Conservation (phyloP, 2,888 invertebrate genomes). For the Meta bourneti region DNA sequence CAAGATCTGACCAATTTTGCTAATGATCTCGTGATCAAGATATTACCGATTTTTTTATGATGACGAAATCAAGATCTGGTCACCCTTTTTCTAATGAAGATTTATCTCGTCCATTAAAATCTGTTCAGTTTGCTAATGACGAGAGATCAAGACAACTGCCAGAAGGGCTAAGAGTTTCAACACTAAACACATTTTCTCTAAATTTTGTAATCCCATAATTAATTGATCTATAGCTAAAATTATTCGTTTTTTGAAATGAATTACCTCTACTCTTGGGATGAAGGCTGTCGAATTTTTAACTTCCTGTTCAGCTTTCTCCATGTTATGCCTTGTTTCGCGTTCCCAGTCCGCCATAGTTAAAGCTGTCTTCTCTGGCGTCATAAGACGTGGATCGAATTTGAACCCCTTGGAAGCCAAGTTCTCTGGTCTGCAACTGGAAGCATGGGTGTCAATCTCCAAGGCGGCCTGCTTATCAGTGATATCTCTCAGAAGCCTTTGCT, state of each 20-base stretch:
- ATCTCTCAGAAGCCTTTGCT: constrained; percentile 64
- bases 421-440: constrained; percentile 56
- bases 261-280: constrained; percentile 63
- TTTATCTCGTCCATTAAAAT: too few relatives aligned
- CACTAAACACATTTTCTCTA: background rate
- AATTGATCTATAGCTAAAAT: background rate
- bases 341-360: constrained; percentile 73
- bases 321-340: constrained; percentile 63
- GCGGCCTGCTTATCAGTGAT: constrained; percentile 69
- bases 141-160: too few relatives aligned
- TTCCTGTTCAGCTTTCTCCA: constrained; percentile 66
- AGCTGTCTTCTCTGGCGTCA: constrained; percentile 53
- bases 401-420: constrained; percentile 37
- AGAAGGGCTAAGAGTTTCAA: background rate
- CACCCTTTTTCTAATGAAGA: too few relatives aligned
- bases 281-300: constrained; percentile 53
- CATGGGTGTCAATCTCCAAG: constrained; percentile 66
- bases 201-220: background rate
- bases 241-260: background rate
- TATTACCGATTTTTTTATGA: too few relatives aligned
- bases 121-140: too few relatives aligned
- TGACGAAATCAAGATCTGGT: too few relatives aligned
- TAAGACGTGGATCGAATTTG: constrained; percentile 59
- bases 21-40: too few relatives aligned
- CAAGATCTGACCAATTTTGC: too few relatives aligned